Conservation (phyloP, 92 coral and sea anemone species). For the Porites cylindrica region DNA sequence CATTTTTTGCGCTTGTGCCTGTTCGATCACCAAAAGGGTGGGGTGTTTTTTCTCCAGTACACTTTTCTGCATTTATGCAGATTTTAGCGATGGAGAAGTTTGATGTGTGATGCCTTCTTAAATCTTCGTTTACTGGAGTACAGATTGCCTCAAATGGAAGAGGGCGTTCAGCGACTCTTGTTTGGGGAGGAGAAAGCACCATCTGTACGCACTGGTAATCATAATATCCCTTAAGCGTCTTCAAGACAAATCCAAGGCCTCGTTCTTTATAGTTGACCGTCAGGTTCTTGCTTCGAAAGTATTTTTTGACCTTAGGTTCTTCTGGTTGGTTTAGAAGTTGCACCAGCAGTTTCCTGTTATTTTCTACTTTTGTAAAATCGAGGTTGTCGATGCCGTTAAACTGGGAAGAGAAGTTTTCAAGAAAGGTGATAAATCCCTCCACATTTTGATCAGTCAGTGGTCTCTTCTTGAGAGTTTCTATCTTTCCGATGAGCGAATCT, state of each 20-base stretch:
- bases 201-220: too few species aligned
- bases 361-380: neutral
- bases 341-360: slow-evolving; percentile 2
- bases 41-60: slow-evolving; percentile 34
- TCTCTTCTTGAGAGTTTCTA: neutral
- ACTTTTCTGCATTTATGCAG: slow-evolving; percentile 42
- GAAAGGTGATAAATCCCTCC: slow-evolving; percentile 4
- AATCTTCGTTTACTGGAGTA: slow-evolving; percentile 2
- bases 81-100: slow-evolving; percentile 40
- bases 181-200: slow-evolving; percentile 15
- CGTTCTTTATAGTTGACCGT: slow-evolving; percentile 19
- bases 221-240: neutral
- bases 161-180: neutral
- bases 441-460: neutral
- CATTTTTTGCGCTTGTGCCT: slow-evolving; percentile 33
- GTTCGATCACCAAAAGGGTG: slow-evolving; percentile 39
- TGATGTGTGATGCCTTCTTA: slow-evolving; percentile 22
- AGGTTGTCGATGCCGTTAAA: slow-evolving; percentile 25
- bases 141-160: slow-evolving; percentile 45
- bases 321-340: slow-evolving; percentile 9
- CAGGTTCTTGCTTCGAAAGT: slow-evolving; percentile 28
- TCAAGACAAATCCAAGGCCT: slow-evolving; percentile 48
- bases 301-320: neutral
- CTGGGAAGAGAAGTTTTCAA: slow-evolving; percentile 7
- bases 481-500: slow-evolving; percentile 24